Percentiles rank a stretch among this genome's conserved stretches.
phyloP scores from a whole-genome alignment of 2,113 vertebrate species.

The Butastur rufipennis region DNA sequence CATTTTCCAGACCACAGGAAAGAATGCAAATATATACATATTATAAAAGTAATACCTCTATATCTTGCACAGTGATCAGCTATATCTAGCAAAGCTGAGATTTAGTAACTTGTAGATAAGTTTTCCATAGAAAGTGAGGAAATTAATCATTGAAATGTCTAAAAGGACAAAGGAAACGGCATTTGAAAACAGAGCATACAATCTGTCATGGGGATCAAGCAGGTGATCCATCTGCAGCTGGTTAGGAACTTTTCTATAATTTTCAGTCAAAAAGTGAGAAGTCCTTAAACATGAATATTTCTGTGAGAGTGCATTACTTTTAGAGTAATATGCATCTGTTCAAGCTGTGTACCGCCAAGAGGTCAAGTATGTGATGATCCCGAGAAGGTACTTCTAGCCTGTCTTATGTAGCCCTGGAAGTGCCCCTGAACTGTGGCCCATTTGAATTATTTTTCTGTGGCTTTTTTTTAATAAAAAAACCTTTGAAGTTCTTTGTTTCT shows the following conservation, averaged over 20 bases:
- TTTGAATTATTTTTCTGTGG: background rate
- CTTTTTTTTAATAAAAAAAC: background rate
- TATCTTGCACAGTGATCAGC: background rate
- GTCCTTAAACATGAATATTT: background rate
- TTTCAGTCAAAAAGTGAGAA: background rate
- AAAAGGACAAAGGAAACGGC: background rate
- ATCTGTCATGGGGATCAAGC: background rate
- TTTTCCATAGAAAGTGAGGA: background rate
- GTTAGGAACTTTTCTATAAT: too few relatives aligned
- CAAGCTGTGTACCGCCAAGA: background rate
- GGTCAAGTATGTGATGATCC: background rate
- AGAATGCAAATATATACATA: background rate
- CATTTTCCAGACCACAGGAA: background rate
- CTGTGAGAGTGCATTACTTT: background rate
- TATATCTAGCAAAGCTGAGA: background rate
- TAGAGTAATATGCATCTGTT: background rate
- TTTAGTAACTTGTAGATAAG: background rate
- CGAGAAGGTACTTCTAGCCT: background rate
- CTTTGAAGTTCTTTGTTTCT: background rate
- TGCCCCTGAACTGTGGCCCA: fast-evolving
- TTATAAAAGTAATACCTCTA: background rate
- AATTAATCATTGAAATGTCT: background rate
- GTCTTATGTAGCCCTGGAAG: background rate
- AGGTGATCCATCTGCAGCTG: background rate
- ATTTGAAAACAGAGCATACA: background rate